Evolutionary conservation across 2,113 vertebrate species (phyloP), one percentile per base, ranked within the genome.

Genomic region (Equus przewalskii): DNA sequence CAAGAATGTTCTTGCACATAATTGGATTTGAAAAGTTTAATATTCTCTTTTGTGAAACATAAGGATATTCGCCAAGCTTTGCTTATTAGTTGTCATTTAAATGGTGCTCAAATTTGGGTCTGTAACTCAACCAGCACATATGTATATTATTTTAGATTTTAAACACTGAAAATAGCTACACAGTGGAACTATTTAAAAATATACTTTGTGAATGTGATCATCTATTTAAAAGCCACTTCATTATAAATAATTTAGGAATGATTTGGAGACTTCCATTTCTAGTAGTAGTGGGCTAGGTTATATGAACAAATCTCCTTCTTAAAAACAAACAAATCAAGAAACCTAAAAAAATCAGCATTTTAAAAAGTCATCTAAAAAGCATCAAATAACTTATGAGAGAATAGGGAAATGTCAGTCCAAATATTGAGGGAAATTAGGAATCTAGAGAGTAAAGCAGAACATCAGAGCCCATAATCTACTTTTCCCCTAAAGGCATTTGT

Each of bases 101-200:
- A 64, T 81, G 36, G 41, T 49, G 28, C 49, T 75, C 33, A 36
- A 56, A 88, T 12, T 51, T 78, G 36, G n/a, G 62, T 65, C 49
- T 89, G 33, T 75, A 91, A 69, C 18, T 78, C 30, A 78, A 51
- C 22, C 36, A 49, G 67, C 22, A 58, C 30, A 56, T 49, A 67
- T 69, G 10, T 62, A 18, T 72, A 49, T 49, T 46, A 70, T 64
- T 72, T 95, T 72, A 33, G 56, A 80, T 73, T 64, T 75, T 36
- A 73, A 92, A 41, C 54, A 86, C 65, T 92, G 82, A 86, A 92
- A 87, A 64, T 73, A 85, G 60, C 46, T 49, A 80, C 46, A 51
- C 60, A 56, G 54, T 22, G n/a, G 65, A 36, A 73, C 10, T 36
- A 80, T 64, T 64, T 73, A 73, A n/a, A 56, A 83, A 65, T 36